Base-by-base conservation (phyloP, 2,888 invertebrate genomes). In the Dendrolimus houi region DNA sequence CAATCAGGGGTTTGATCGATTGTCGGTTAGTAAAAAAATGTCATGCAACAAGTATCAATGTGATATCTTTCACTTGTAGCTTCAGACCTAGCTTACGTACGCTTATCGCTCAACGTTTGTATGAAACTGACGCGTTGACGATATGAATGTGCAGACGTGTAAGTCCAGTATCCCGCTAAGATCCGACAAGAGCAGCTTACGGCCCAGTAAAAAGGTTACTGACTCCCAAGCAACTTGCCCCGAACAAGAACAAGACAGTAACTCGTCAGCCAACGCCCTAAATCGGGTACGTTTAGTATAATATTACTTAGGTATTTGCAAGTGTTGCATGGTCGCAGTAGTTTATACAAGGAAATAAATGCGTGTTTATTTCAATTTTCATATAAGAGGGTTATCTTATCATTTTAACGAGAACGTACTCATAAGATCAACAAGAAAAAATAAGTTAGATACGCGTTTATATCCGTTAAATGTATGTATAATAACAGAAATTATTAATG, bases 261-360 rank as follows among this genome's bases (percentile, higher is more conserved):
- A 55, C 56, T 64, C 69, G 17, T 69, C 75, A 8, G 64, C 61
- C 52, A 69, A 64, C 61, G 68, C 67, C 29, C 64, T 70, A 42
- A 66, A 70, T 55, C 66, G 71, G 78, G 82, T 82, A 81, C 68
- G 77, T 54, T 57, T 59, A 10, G 6, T 29, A 29, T 0, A 29
- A 29, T 29, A 29, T 29, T 29, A 29, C 3, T 29, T 29, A 29
- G 29, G 29, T 29, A 29, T 29, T 29, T 29, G 29, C 29, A 29
- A 29, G 29, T 29, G 29, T 29, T 29, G 29, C 29, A 29, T 29
- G 29, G 29, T 29, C 29, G 29, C 52, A 52, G 12, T 52, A 54
- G 14, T 54, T 52, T 10, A 54, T 54, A 41, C 40, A 54, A 52
- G 52, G 17, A 54, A 8, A 52, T 14, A 52, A 14, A 55, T 56